Conservation (phyloP, 2,888 invertebrate species). For the Colletes collaris region DNA sequence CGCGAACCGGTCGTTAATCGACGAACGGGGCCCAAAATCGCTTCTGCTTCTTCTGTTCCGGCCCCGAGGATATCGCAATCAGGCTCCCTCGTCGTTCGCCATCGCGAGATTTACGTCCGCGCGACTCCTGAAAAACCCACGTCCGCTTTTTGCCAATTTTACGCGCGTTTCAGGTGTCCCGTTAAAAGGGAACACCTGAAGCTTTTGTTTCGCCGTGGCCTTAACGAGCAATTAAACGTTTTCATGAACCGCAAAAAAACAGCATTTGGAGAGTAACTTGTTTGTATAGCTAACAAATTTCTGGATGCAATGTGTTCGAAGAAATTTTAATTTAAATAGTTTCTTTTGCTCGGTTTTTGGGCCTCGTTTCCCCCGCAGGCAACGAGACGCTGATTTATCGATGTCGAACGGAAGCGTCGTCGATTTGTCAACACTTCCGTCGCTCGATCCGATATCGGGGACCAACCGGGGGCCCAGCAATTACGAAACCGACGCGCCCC, state of each 20-base stretch:
- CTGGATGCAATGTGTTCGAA: too few species aligned
- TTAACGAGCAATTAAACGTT: too few species aligned
- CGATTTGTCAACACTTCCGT: slow-evolving; percentile 55
- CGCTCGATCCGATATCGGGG: slow-evolving; percentile 15
- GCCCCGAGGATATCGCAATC: slow-evolving; percentile 56
- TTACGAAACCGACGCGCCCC: slow-evolving; percentile 17
- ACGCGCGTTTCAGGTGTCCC: slow-evolving; percentile 24
- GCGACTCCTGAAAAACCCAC: neutral
- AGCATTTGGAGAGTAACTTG: too few species aligned
- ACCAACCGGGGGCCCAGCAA: neutral
- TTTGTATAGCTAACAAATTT: too few species aligned
- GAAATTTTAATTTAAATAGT: too few species aligned
- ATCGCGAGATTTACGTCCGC: slow-evolving; percentile 52
- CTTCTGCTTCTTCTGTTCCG: slow-evolving; percentile 24
- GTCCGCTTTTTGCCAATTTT: slow-evolving; percentile 7
- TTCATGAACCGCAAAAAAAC: too few species aligned
- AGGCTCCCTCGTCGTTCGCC: slow-evolving; percentile 23
- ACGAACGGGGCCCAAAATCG: slow-evolving; percentile 44
- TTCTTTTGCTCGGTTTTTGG: neutral
- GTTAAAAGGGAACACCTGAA: slow-evolving; percentile 24
- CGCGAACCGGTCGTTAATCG: slow-evolving; percentile 51
- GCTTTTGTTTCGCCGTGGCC: too few species aligned
- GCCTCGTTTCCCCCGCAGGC: neutral
- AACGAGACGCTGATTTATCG: slow-evolving; percentile 16
- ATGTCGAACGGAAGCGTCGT: slow-evolving; percentile 35